Evolutionary conservation across 2,888 invertebrate species (phyloP).

Genomic region (Acronicta alni): DNA sequence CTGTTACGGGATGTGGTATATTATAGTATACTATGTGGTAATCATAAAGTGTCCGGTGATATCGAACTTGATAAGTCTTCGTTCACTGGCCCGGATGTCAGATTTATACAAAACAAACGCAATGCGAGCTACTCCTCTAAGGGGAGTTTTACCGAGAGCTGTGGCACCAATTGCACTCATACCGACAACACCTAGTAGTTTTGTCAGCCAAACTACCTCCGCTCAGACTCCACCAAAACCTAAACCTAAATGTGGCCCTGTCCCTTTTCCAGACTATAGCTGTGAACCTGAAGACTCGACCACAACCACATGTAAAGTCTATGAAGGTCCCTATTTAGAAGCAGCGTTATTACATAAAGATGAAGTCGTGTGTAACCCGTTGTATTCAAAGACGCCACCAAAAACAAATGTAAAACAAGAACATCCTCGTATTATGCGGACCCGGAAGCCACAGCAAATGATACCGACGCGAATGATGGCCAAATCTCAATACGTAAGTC

Average conservation of each 20-base stretch:
- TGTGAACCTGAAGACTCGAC: background rate
- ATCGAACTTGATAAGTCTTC: slow-evolving; percentile 13
- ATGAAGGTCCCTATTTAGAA: slow-evolving; percentile 12
- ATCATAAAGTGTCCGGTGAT: slow-evolving; percentile 26
- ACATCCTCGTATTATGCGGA: background rate
- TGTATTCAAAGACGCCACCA: slow-evolving; percentile 5
- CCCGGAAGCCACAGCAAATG: background rate
- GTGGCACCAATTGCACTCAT: no score
- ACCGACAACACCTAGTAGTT: no score
- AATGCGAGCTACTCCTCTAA: slow-evolving; percentile 1
- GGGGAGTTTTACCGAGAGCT: background rate
- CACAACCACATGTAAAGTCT: slow-evolving; percentile 22
- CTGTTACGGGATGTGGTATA: slow-evolving; percentile 39
- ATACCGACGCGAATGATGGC: background rate
- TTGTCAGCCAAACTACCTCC: no score
- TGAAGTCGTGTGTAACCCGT: slow-evolving; percentile 17
- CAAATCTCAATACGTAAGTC: no score
- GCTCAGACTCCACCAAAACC: background rate
- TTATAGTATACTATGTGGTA: slow-evolving; percentile 23
- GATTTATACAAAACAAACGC: slow-evolving; percentile 22
- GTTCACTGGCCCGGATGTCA: slow-evolving; percentile 19
- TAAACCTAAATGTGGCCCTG: slow-evolving; percentile 10
- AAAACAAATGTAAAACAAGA: slow-evolving; percentile 1
- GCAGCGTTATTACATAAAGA: slow-evolving; percentile 3
- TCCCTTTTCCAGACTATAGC: slow-evolving; percentile 3